Conservation (phyloP, 2,888 invertebrate species). For the Leuctra nigra region DNA sequence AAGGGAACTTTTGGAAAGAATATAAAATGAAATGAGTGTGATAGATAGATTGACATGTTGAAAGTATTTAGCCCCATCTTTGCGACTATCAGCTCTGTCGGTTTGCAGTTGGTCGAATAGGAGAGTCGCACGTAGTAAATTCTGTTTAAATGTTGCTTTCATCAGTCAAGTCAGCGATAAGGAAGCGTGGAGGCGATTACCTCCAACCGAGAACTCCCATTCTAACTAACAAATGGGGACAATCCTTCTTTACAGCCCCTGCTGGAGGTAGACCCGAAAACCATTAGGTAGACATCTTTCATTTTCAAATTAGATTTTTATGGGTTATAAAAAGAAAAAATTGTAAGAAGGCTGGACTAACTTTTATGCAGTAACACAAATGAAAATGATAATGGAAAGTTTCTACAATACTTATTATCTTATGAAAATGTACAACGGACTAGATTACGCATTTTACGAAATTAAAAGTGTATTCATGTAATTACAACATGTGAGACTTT, state of each 20-base stretch:
- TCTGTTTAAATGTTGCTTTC: slow-evolving; percentile 17
- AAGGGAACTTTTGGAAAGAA: too few species aligned
- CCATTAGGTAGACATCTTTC: slow-evolving; percentile 5
- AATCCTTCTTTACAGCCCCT: not conserved
- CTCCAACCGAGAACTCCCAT: slow-evolving; percentile 3
- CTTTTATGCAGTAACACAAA: too few species aligned
- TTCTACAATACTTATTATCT: too few species aligned
- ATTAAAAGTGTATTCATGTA: too few species aligned
- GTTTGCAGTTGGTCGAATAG: not conserved
- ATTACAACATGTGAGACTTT: too few species aligned
- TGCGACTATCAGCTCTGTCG: slow-evolving; percentile 3
- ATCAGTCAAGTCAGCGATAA: slow-evolving; percentile 17
- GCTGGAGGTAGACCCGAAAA: not conserved
- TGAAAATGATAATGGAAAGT: too few species aligned
- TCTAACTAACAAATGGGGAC: slow-evolving; percentile 16
- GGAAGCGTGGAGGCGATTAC: slow-evolving; percentile 9
- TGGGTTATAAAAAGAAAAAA: slow-evolving; percentile 5
- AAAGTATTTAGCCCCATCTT: too few species aligned
- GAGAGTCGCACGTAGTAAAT: slow-evolving; percentile 12
- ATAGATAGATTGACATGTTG: too few species aligned
- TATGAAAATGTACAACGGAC: too few species aligned
- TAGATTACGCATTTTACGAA: too few species aligned
- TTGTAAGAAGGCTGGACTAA: too few species aligned
- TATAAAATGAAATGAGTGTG: too few species aligned
- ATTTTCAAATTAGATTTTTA: slow-evolving; percentile 13